Evolutionary conservation across 2,113 vertebrate species (phyloP), one percentile per base, ranked within the genome.

Genomic region (Archocentrus centrarchus): DNA sequence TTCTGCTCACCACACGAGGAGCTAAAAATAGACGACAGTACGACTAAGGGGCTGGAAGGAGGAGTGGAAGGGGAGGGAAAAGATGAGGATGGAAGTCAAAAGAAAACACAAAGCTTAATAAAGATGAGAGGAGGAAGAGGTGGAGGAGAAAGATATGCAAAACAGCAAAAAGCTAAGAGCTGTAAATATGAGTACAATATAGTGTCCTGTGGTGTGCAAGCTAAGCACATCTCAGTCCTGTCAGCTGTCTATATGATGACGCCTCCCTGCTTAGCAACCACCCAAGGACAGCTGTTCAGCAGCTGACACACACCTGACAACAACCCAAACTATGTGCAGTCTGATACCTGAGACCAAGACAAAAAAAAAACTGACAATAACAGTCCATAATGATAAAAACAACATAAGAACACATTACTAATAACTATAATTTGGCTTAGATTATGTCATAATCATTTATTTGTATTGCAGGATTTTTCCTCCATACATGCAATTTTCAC

Each of bases 11-110:
- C 76, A 91, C 93, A 95, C 91, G 84, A 93, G 93, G 90, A 85
- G 91, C 93, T 95, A 96, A 93, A 95, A 95, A 95, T 96, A 96
- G 92, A 90, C 62, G 62, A 83, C 83, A 35, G 84, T 59, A 62
- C 59, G 9, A 89, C 62, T 79, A 91, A 90, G 89, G 58, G 81
- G 81, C 75, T 53, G 89, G 85, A 89, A 61, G 79, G 44, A 85
- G 79, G 77, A 81, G 77, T 90, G 76, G 82, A 80, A 64, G 2
- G 17, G 66, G 86, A 79, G 79, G 81, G 61, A 75, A 47, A 80
- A 70, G 77, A 82, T 20, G 77, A 86, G 79, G 64, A 82, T 87
- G 79, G 27, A 64, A 88, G 78, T 73, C 14, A 66, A 77, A 85
- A 62, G 63, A 80, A 84, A 77, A 50, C 37, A 64, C 17, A 24